These are phyloP conservation scores for Dinothrombium tinctorium DNA, from an alignment of 1,140 invertebrate species.

Conservation along the genomic window DNA sequence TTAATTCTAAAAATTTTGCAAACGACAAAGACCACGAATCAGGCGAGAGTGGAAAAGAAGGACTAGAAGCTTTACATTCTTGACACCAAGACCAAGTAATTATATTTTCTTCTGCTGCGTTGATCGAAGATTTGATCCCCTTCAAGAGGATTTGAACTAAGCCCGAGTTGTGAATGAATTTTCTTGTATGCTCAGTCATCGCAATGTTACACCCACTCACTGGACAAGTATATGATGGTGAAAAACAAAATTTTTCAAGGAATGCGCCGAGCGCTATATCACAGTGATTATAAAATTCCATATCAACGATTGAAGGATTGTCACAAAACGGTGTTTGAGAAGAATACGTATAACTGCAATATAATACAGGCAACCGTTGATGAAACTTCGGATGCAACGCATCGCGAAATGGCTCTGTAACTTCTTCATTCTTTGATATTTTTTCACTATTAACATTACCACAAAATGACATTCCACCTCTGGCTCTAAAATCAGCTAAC, in stretches of 20 bases:
- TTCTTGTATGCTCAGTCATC: constrained; percentile 64
- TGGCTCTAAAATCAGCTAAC: constrained; percentile 60
- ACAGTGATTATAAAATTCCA: constrained; percentile 81
- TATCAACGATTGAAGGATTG: constrained; percentile 62
- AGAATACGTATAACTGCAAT: constrained; percentile 66
- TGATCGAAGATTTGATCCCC: constrained; percentile 23
- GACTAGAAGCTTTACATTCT: constrained; percentile 40
- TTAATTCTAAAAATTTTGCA: constrained; percentile 64
- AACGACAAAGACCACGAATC: constrained; percentile 67
- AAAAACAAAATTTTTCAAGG: constrained; percentile 53
- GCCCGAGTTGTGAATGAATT: constrained; percentile 51
- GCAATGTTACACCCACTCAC: constrained; percentile 49
- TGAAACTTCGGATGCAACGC: constrained; percentile 63
- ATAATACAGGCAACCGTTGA: constrained; percentile 63
- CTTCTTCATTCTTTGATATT: neutral
- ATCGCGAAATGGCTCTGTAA: constrained; percentile 27
- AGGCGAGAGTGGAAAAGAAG: constrained; percentile 44
- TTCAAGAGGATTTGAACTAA: constrained; percentile 41
- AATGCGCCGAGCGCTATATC: constrained; percentile 87
- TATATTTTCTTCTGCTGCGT: constrained; percentile 22
- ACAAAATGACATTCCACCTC: constrained; percentile 32
- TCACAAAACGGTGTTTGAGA: constrained; percentile 65
- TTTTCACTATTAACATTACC: constrained; percentile 9
- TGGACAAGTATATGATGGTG: constrained; percentile 48
- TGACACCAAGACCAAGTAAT: constrained; percentile 71